Base-by-base conservation (phyloP, 2,888 invertebrate genomes). In the Mimas tiliae region DNA sequence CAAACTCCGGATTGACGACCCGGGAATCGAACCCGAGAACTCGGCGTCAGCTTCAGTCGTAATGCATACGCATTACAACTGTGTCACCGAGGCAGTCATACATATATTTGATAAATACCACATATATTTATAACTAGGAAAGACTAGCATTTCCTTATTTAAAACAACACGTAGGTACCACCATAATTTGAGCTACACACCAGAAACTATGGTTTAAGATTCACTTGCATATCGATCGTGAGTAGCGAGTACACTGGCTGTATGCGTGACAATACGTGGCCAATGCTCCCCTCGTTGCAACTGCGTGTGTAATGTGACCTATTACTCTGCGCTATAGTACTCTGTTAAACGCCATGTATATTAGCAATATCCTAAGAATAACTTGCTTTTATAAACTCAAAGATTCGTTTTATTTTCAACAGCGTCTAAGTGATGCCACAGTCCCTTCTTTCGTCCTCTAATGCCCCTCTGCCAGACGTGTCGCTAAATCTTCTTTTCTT, bases 261-360 rank as follows among this genome's bases (percentile, higher is more conserved):
- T 58, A 58, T 58, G 58, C 58, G 58, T 58, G 58, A 58, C 58
- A 58, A 58, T 58, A 58, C 58, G 58, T 58, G 58, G 58, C 38
- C 19, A 58, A 58, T 58, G 58, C 58, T 58, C 58, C 58, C 58
- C 58, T 58, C 58, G 42, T 16, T 58, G 58, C 58, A 58, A 58
- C 38, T 58, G 58, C 42, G 58, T 58, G 58, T 58, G 58, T 58
- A 19, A 58, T 58, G 33, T 38, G 58, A 42, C 58, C 58, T 58
- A 58, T 42, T 58, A 58, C 38, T 12, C 42, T 42, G 19, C 38
- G 19, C 38, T 42, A 9, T 42, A 42, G 6, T 12, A 58, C 42
- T 58, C 55, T 11, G 38, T 19, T 38, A 38, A 38, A 58, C 19
- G 16, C 12, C 19, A 19, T 58, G 4, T 12, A 42, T 42, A 58